These are phyloP conservation scores for Strigamia transsilvanica DNA, from an alignment of 2,888 invertebrate species.

Conservation along the genomic window DNA sequence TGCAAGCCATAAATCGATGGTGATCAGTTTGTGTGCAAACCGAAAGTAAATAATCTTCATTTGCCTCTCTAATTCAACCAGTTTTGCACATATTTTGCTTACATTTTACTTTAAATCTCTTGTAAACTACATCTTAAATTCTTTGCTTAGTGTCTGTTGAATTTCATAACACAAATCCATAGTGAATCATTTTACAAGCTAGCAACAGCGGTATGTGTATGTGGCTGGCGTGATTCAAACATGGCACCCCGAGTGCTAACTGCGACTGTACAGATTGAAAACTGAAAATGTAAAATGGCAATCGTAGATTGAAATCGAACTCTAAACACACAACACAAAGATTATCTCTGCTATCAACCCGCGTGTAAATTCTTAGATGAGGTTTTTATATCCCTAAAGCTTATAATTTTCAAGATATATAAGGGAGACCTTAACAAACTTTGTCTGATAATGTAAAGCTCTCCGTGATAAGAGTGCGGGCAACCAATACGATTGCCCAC, in stretches of 20 bases:
- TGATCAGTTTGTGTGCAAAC: too few relatives aligned
- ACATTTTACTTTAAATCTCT: too few relatives aligned
- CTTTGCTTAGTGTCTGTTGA: neutral
- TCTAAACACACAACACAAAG: neutral
- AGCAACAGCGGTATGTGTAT: neutral
- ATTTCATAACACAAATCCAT: neutral
- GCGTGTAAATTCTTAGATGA: constrained; percentile 1
- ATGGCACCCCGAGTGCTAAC: neutral
- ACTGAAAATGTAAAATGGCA: neutral
- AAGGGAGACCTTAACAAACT: constrained; percentile 8
- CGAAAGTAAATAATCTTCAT: too few relatives aligned
- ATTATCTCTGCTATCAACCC: neutral
- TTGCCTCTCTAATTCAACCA: too few relatives aligned
- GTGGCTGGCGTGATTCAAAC: neutral
- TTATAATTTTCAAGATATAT: constrained; percentile 8
- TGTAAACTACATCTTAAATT: too few relatives aligned
- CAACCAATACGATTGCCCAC: constrained; percentile 8
- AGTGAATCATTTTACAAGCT: neutral
- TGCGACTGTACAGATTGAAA: neutral
- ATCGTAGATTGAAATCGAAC: neutral
- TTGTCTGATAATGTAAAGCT: constrained; percentile 8
- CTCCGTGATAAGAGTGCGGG: constrained; percentile 8
- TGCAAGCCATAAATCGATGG: too few relatives aligned
- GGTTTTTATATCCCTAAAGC: constrained; percentile 8
- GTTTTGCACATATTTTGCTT: too few relatives aligned